Evolutionary conservation across 1,140 invertebrate species (phyloP).

Genomic region (Drepana arcuata): DNA sequence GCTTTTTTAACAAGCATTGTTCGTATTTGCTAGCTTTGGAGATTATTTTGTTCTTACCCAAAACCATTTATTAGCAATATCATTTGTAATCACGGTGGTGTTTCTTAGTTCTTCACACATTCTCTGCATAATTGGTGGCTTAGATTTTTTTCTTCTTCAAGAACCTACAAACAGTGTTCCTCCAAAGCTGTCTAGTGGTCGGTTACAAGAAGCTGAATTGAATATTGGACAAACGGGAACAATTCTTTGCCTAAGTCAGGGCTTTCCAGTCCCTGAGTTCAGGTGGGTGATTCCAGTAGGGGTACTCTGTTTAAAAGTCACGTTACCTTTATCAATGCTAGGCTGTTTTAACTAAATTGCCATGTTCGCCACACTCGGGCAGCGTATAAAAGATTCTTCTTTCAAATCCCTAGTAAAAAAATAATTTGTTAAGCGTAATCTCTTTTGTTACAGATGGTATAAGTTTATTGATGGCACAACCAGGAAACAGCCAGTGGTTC

Average conservation of each 20-base stretch:
- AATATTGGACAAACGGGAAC: slow-evolving; percentile 50
- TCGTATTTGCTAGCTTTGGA: slow-evolving; percentile 7
- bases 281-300: slow-evolving; percentile 63
- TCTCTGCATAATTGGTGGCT: slow-evolving; percentile 1
- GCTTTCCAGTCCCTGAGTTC: slow-evolving; percentile 76
- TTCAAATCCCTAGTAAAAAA: too few relatives aligned
- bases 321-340: too few relatives aligned
- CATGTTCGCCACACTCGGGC: too few relatives aligned
- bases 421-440: too few relatives aligned
- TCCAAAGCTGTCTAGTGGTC: slow-evolving; percentile 75
- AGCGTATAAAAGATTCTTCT: too few relatives aligned
- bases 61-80: not conserved
- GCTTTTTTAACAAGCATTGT: slow-evolving; percentile 14
- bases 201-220: slow-evolving; percentile 68
- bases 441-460: slow-evolving; percentile 88
- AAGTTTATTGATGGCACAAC: slow-evolving; percentile 91
- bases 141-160: slow-evolving; percentile 44
- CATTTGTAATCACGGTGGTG: not conserved
- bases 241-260: slow-evolving; percentile 75
- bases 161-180: slow-evolving; percentile 79
- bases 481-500: slow-evolving; percentile 85
- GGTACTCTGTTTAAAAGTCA: too few relatives aligned
- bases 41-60: slow-evolving; percentile 1
- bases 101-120: not conserved
- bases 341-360: too few relatives aligned